Base-by-base conservation (phyloP, 2,888 invertebrate genomes). In the Drosophila emarginata region DNA sequence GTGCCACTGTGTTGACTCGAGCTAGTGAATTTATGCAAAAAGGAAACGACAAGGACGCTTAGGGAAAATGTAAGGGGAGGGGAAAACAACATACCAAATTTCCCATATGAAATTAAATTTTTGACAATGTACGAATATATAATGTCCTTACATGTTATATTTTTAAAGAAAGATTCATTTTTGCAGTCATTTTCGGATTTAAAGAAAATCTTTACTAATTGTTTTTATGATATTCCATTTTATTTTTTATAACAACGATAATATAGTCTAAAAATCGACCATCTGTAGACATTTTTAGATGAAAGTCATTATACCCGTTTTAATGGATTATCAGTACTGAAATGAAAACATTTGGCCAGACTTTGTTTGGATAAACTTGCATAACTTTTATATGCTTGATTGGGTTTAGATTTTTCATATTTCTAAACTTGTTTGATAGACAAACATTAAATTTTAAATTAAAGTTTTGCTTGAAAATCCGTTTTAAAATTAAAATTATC, bases 1-100 rank as follows among this genome's bases (percentile, higher is more conserved):
- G 77, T 67, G 76, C 76, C 74, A 73, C 69, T 67, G 71, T 21
- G 53, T 45, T 45, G 52, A 53, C 15, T 11, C 45, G 9, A 56
- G 53, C 68, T 68, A 64, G 59, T 65, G 75, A 74, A 77, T 75
- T 69, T 74, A 77, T 69, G 63, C 67, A 77, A 56, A 66, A 62
- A 56, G 40, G 52, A 23, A 52, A 53, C 69, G 61, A 61, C 61
- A 60, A 67, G 67, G 65, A 64, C 52, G 56, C 64, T 72, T 57
- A n/a, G 63, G 36, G 26, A 65, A 59, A 60, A 71, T 61, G 69
- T 63, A 61, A 61, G 2, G 11, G 9, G 37, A 58, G 12, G 4
- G 11, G 67, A 64, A 23, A 54, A 63, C 63, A 67, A 66, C 61
- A 56, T 59, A 15, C 5, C 45, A 11, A 21, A 32, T 32, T 45